Evolutionary conservation across 92 coral and sea anemone species (phyloP).

Genomic region (Blastomussa wellsi): DNA sequence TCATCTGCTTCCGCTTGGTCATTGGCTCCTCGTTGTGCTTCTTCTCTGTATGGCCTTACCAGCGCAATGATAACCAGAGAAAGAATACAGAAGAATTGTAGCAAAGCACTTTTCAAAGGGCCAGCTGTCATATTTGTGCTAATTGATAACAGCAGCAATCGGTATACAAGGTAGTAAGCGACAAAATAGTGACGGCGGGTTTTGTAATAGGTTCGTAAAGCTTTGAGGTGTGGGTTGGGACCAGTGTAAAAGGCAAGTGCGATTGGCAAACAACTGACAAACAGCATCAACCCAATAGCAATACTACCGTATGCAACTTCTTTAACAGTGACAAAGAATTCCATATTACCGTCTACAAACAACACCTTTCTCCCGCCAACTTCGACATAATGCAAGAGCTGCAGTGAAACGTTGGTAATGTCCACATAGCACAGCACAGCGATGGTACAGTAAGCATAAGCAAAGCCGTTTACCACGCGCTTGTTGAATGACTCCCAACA

Average conservation of each 20-base stretch:
- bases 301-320: neutral
- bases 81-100: neutral
- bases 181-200: neutral
- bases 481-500: neutral
- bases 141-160: neutral
- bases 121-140: neutral
- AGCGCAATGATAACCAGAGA: neutral
- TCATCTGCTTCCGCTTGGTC: neutral
- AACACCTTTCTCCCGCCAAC: neutral
- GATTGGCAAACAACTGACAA: neutral
- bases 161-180: neutral
- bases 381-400: neutral
- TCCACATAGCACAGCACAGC: neutral
- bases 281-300: neutral
- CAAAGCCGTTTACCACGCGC: neutral
- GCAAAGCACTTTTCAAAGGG: neutral
- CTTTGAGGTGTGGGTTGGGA: neutral
- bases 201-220: neutral
- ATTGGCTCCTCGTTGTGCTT: neutral
- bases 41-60: neutral
- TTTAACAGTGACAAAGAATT: neutral
- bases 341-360: neutral
- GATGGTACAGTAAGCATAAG: neutral
- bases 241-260: neutral
- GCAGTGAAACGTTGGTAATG: constrained; percentile 1